These are phyloP conservation scores for Spizaetus ornatus DNA, from an alignment of 2,113 vertebrate species.

Conservation along the genomic window DNA sequence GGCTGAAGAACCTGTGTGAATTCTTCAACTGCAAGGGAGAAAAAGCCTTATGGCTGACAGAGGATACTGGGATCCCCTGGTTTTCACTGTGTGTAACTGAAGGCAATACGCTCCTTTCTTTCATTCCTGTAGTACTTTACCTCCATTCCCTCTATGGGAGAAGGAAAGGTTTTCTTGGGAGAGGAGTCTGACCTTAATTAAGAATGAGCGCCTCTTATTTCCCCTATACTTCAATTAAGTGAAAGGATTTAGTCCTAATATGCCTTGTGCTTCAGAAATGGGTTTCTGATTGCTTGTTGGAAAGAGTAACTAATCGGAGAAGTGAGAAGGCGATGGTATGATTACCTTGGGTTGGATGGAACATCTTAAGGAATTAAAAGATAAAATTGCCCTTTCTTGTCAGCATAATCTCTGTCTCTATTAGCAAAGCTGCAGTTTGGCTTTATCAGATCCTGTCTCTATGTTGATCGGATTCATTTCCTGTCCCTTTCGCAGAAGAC, in stretches of 20 bases:
- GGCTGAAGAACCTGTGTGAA: not conserved
- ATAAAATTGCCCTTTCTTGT: not conserved
- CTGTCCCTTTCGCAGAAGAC: not conserved
- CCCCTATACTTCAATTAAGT: not conserved
- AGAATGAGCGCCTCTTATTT: not conserved
- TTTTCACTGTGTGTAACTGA: not conserved
- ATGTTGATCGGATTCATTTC: not conserved
- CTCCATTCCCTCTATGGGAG: not conserved
- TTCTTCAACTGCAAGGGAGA: not conserved
- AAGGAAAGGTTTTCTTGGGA: not conserved
- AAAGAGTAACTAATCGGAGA: not conserved
- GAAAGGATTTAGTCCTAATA: conserved; percentile 8
- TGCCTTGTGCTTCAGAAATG: not conserved
- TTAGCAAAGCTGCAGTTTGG: not conserved
- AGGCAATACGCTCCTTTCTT: not conserved
- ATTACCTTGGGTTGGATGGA: not conserved
- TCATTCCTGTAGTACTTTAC: not conserved
- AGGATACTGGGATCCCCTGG: not conserved
- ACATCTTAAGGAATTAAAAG: conserved; percentile 27
- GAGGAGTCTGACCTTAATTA: conserved; percentile 9
- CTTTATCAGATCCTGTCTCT: not conserved
- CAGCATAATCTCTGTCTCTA: not conserved
- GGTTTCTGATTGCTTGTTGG: not conserved
- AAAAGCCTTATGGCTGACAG: not conserved
- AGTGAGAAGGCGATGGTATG: not conserved